These are phyloP conservation scores for Catharus fuscescens DNA, from an alignment of 2,113 vertebrate genomes.

Conservation along the genomic window DNA sequence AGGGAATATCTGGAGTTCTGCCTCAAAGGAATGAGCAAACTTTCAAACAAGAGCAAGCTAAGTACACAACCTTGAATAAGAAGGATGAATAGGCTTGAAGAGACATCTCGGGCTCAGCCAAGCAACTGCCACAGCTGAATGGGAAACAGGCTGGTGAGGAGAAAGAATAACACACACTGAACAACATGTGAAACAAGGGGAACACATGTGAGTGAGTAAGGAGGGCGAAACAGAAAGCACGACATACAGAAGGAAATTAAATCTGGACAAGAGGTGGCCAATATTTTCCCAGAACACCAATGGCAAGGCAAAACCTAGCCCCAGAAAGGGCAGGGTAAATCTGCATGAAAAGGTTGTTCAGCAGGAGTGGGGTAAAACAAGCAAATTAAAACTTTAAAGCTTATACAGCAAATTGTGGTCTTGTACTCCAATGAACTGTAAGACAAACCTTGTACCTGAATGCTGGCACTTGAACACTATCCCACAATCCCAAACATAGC, in stretches of 20 bases:
- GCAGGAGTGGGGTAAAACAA: neutral
- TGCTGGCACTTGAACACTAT: neutral
- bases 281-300: neutral
- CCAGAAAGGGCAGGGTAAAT: neutral
- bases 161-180: neutral
- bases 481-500: neutral
- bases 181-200: neutral
- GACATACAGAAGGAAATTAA: neutral
- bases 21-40: neutral
- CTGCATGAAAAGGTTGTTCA: neutral
- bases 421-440: neutral
- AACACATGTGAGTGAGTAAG: neutral
- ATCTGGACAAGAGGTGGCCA: neutral
- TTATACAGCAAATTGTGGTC: neutral
- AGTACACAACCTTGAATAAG: neutral
- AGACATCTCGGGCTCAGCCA: neutral
- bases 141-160: neutral
- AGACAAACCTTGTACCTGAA: neutral
- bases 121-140: neutral
- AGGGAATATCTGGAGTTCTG: neutral
- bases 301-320: neutral
- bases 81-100: neutral
- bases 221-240: neutral
- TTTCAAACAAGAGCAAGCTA: neutral
- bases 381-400: neutral